Evolutionary conservation across 1,140 invertebrate species (phyloP), one percentile per base, ranked within the genome.

Genomic region (Drosophila parabipectinata): DNA sequence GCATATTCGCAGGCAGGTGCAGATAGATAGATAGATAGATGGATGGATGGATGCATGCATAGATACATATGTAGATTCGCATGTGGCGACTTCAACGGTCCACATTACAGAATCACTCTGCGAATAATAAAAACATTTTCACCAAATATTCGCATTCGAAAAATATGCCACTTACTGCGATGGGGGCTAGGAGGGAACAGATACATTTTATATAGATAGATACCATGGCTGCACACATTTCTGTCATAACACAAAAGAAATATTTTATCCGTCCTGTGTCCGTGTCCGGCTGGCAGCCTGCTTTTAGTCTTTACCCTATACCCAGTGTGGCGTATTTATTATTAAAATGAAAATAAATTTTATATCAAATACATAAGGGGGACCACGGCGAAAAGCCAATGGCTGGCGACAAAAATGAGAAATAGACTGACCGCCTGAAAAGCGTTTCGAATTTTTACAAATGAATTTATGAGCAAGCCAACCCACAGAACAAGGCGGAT

Each of bases 211-310:
- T 5, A 28, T 61, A 79, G 63, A 79, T 61, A 45, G 34, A 44
- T 15, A 37, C 67, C 60, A 64, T 77, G 51, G 51, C 59, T 53
- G 77, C 71, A 72, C 82, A 76, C 82, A 87, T 87, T 87, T 88
- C 83, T 88, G 82, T 87, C 82, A 87, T 87, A 87, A 87, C 83
- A 76, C 34, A 67, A 85, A 75, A 87, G 61, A 87, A 78, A 88
- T 82, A 85, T 78, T 83, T 83, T 26, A 56, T 60, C 21, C 56
- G n/a, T 15, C 21, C 21, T 21, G 21, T 21, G 21, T 21, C 21
- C 21, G 21, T 21, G 21, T 21, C 21, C 21, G 21, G 21, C 21
- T 21, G 3, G 21, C 21, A 21, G 21, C 2, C 21, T 21, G 14
- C 30, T 24, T 10, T 39, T 28, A 10, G 15, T 34, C 32, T 52